Base-by-base conservation (phyloP, 1,140 invertebrate genomes). In the Adelges cooleyi region DNA sequence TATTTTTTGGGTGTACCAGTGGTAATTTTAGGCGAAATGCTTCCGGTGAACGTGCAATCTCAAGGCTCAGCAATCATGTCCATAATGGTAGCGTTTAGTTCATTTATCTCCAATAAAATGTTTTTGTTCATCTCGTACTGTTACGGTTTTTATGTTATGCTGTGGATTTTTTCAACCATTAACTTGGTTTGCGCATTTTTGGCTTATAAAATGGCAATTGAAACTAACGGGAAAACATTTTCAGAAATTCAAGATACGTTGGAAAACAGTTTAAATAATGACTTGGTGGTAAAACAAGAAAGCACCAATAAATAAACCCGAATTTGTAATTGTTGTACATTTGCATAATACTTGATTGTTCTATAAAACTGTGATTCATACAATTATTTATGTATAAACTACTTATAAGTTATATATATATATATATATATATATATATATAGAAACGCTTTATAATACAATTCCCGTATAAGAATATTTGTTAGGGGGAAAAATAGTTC, bases 181-280 rank as follows among this genome's bases (percentile, higher is more conserved):
- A 51, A 66, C 36, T 11, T 79, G 1, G 82, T 82, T 71, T 86
- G 86, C 48, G 76, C 84, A 3, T 23, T 81, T 0, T 81, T 87
- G 40, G 42, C 67, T 18, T 22, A 67, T 29, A 65, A 67, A 10
- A 65, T 67, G 17, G 62, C 70, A 10, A 68, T 71, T 46, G 89
- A 92, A 76, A 92, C 90, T 0, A 91, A 89, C 76, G 86, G 86
- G 13, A 85, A 87, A 75, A 83, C 81, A 48, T 79, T 90, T 36
- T 79, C 84, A 66, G 80, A 92, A 75, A 90, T 92, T 23, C 84
- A 86, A 70, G 77, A 82, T 4, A 18, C n/a, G 6, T 25, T 66
- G 11, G 51, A 42, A 8, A 13, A 29, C n/a, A 50, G 18, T 11
- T 25, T 33, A 11, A 13, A 29, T 8, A 10, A 25, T 17, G 49